Conservation (phyloP, 1,140 invertebrate genomes). For the Ericerus pela region DNA sequence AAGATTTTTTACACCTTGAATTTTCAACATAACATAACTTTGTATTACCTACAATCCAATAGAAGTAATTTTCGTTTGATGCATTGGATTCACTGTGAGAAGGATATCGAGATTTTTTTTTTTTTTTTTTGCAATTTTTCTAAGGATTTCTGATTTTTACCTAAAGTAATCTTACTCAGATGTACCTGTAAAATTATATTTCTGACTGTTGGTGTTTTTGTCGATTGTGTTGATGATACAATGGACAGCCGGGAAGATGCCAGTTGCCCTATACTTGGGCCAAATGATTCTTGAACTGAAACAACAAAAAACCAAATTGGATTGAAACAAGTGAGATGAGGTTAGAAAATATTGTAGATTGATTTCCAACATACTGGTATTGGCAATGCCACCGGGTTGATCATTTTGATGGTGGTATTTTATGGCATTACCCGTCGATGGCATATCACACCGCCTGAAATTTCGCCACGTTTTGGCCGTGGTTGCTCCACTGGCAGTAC, state of each 20-base stretch:
- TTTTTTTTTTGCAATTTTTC: too few relatives aligned
- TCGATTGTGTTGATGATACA: not conserved
- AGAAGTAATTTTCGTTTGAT: too few relatives aligned
- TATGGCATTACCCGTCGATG: slow-evolving; percentile 59
- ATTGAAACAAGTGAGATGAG: not conserved
- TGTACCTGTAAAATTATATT: slow-evolving; percentile 4
- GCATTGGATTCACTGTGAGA: too few relatives aligned
- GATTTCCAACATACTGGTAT: not conserved
- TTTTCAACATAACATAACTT: too few relatives aligned
- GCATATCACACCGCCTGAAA: slow-evolving; percentile 30
- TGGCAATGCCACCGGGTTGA: slow-evolving; percentile 39
- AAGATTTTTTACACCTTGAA: too few relatives aligned
- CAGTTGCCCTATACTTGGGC: not conserved
- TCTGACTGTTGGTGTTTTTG: slow-evolving; percentile 1
- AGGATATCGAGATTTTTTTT: too few relatives aligned
- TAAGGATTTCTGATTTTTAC: too few relatives aligned
- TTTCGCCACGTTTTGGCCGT: slow-evolving; percentile 35
- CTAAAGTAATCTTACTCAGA: not conserved
- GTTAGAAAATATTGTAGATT: not conserved
- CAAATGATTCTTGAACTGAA: slow-evolving; percentile 2
- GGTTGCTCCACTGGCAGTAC: slow-evolving; percentile 88
- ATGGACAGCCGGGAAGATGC: not conserved
- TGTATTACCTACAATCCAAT: too few relatives aligned
- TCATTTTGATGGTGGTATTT: slow-evolving; percentile 66
- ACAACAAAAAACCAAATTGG: not conserved